Evolutionary conservation across 2,797 vertebrate species (phyloP).

Genomic region (Otus scops): DNA sequence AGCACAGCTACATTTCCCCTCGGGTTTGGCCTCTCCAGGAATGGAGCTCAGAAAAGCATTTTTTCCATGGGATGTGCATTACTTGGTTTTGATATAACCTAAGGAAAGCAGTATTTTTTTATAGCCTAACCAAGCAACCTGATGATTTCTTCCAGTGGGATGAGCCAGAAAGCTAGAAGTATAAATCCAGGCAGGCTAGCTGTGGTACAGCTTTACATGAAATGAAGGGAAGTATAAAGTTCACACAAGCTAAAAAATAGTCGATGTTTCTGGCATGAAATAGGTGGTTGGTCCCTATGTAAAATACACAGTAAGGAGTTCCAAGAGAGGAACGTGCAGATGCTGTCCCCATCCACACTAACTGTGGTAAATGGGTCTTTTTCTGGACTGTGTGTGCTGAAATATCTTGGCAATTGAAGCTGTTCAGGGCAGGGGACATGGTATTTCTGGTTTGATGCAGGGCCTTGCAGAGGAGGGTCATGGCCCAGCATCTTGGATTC

Average conservation of each 20-base stretch:
- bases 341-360: background rate
- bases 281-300: background rate
- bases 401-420: background rate
- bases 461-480: background rate
- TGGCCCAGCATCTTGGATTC: rapidly evolving
- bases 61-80: background rate
- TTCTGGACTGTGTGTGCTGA: background rate
- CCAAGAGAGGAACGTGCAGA: background rate
- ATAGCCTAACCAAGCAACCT: background rate
- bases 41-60: background rate
- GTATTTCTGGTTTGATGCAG: rapidly evolving
- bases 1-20: background rate
- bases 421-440: background rate
- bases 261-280: background rate
- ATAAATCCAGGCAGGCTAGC: background rate
- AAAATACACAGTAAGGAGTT: background rate
- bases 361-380: background rate
- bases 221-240: background rate
- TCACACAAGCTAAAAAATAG: background rate
- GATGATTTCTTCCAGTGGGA: background rate
- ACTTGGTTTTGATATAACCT: background rate
- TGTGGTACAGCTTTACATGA: background rate
- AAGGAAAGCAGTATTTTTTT: background rate
- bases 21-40: background rate
- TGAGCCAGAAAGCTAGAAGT: background rate